A percentile compares a stretch with the other conserved stretches of the same genome.
Conservation (phyloP, 2,888 invertebrate species). For the Stomorhina lunata region DNA sequence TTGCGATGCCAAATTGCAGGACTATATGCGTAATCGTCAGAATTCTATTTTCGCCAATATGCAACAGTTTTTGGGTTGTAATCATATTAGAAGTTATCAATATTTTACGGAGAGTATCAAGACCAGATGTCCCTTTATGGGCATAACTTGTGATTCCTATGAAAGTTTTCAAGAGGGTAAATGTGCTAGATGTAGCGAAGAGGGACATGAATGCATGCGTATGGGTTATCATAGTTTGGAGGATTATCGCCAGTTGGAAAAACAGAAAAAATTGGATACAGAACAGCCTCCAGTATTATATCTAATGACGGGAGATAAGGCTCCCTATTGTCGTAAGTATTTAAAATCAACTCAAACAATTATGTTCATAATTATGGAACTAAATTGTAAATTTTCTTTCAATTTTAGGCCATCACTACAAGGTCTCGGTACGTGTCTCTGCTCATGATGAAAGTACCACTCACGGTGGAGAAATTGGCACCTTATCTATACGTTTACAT, state of each 20-base stretch:
- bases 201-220: constrained; percentile 85
- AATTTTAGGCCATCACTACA: constrained; percentile 88
- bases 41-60: constrained; percentile 84
- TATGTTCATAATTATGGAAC: background rate
- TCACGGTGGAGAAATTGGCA: constrained; percentile 90
- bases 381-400: background rate
- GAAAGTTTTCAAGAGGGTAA: constrained; percentile 86
- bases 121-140: constrained; percentile 87
- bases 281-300: constrained; percentile 83
- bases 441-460: constrained; percentile 85
- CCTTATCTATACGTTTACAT: constrained; percentile 85
- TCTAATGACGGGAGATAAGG: constrained; percentile 85
- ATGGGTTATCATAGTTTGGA: constrained; percentile 84
- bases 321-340: constrained; percentile 89
- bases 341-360: background rate
- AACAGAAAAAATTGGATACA: constrained; percentile 80
- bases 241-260: constrained; percentile 81
- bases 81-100: constrained; percentile 91
- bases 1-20: constrained; percentile 82
- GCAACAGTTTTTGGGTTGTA: constrained; percentile 85
- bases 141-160: constrained; percentile 89
- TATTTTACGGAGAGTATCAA: constrained; percentile 92
- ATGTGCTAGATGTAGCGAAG: constrained; percentile 85
- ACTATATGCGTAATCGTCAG: constrained; percentile 83
- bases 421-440: constrained; percentile 87